phyloP scores from a whole-genome alignment of 2,113 vertebrate species.

The Dendropsophus ebraccatus region DNA sequence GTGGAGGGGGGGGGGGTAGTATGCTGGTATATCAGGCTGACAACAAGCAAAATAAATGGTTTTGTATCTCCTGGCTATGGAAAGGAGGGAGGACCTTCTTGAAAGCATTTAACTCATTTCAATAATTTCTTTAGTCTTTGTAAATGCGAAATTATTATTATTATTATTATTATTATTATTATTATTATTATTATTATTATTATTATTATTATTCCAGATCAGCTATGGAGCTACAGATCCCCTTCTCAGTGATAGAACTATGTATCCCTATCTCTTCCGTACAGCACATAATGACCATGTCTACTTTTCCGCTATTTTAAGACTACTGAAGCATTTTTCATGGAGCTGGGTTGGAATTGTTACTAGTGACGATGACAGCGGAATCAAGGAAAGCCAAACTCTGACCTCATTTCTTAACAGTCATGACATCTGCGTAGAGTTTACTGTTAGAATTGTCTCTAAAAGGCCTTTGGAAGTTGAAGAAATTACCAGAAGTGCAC shows the following conservation, averaged over 20 bases:
- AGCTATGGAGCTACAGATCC: constrained; percentile 31
- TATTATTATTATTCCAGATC: not conserved
- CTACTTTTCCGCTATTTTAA: constrained; percentile 6
- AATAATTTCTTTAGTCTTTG: too few species aligned
- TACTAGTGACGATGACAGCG: not conserved
- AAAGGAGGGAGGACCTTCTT: too few species aligned
- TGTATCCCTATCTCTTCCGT: constrained; percentile 15
- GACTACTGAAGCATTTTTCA: constrained; percentile 4
- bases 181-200: too few species aligned
- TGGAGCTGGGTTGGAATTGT: constrained; percentile 34
- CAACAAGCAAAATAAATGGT: too few species aligned
- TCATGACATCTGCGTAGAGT: constrained; percentile 6
- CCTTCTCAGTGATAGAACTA: not conserved
- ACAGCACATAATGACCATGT: constrained; percentile 5
- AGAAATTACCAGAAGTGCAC: not conserved
- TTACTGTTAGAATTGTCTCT: not conserved
- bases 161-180: too few species aligned
- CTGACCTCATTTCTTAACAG: not conserved
- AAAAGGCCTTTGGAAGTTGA: too few species aligned
- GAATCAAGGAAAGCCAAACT: not conserved
- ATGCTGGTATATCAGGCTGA: too few species aligned
- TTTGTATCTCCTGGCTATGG: too few species aligned
- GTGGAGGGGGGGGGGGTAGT: too few species aligned
- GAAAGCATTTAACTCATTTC: too few species aligned
- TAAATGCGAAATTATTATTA: too few species aligned